Evolutionary conservation across 2,113 vertebrate species (phyloP).

Genomic region (Madoqua kirkii): DNA sequence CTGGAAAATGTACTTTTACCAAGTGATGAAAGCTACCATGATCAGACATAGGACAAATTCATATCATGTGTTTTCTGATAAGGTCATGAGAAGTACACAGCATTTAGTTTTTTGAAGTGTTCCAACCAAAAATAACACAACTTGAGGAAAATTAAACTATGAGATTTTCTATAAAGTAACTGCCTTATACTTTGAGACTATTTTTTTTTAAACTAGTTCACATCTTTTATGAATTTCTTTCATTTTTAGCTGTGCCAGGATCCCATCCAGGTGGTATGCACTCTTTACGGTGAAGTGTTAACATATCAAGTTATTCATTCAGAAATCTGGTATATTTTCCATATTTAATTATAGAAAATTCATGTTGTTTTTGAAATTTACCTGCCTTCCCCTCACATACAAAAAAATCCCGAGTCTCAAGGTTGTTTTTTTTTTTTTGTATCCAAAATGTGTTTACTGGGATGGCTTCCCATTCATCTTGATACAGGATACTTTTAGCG

Average conservation of each 20-base stretch:
- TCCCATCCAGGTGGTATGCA: conserved; percentile 44
- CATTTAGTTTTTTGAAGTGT: neutral
- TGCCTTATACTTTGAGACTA: neutral
- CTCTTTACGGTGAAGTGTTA: conserved; percentile 93
- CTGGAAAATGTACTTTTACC: neutral
- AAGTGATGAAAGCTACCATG: neutral
- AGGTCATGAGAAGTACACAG: neutral
- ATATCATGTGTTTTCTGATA: neutral
- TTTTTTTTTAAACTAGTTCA: neutral
- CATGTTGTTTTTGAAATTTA: conserved; percentile 84
- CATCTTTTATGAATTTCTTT: neutral
- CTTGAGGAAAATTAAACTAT: neutral
- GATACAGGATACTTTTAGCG: neutral
- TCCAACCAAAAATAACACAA: neutral
- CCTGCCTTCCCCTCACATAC: conserved; percentile 54
- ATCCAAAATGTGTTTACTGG: neutral
- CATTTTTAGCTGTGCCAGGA: neutral
- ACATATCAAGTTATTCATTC: conserved; percentile 94
- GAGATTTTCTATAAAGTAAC: neutral
- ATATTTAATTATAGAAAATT: conserved; percentile 88
- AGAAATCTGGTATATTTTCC: conserved; percentile 84
- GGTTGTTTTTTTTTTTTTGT: conserved; percentile 25
- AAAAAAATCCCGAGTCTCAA: conserved; percentile 91
- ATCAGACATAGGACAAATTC: neutral
- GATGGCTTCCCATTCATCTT: neutral